Conservation (phyloP, 2,888 invertebrate species). For the Onthophagus sagittarius region DNA sequence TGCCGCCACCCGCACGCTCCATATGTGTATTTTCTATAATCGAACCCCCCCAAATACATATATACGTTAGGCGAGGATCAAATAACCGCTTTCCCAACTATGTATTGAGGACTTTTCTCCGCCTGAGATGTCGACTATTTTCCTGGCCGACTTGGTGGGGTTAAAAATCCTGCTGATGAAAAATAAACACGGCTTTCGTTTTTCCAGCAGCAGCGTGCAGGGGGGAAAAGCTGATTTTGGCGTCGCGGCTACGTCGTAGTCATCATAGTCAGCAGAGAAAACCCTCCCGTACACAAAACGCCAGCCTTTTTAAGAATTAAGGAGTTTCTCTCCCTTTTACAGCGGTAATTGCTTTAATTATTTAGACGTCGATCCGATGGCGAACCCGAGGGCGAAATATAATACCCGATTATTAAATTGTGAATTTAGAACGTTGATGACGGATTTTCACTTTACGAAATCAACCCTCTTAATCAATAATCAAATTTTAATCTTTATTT, state of each 20-base stretch:
- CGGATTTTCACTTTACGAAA: background rate
- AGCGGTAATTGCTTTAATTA: slow-evolving; percentile 42
- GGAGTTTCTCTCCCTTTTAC: slow-evolving; percentile 29
- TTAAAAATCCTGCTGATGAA: slow-evolving; percentile 49
- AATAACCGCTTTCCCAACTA: slow-evolving; percentile 36
- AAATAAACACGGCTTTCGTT: slow-evolving; percentile 48
- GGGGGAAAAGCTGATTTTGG: slow-evolving; percentile 38
- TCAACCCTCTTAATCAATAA: background rate
- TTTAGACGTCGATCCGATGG: slow-evolving; percentile 21
- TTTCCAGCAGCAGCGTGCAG: slow-evolving; percentile 25
- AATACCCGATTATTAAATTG: slow-evolving; percentile 26
- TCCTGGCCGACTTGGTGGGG: slow-evolving; percentile 38
- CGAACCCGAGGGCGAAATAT: slow-evolving; percentile 19
- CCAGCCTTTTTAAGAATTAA: slow-evolving; percentile 39
- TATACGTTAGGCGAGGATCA: slow-evolving; percentile 45
- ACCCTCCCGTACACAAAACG: slow-evolving; percentile 31
- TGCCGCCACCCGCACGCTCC: slow-evolving; percentile 25
- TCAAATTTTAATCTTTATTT: background rate
- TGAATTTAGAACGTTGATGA: background rate
- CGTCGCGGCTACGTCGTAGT: slow-evolving; percentile 38
- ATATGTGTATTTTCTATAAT: slow-evolving; percentile 47
- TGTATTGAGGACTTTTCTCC: slow-evolving; percentile 14
- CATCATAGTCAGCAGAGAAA: slow-evolving; percentile 28
- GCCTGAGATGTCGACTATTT: slow-evolving; percentile 22
- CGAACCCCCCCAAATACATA: slow-evolving; percentile 44